phyloP scores from a whole-genome alignment of 2,888 invertebrate genomes.

The Drosophila falleni region DNA sequence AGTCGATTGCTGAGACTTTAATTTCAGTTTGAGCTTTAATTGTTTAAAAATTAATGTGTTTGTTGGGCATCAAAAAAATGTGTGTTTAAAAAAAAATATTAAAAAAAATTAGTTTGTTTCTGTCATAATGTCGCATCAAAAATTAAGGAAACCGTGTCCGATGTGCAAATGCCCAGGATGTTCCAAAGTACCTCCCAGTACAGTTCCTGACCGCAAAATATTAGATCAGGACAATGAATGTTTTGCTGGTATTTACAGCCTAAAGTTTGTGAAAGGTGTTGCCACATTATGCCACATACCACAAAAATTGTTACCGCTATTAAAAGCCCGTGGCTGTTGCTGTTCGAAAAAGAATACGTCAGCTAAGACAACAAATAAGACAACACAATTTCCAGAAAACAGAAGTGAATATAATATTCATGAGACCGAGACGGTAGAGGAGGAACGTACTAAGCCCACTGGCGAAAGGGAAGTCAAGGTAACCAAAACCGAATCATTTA shows the following conservation, averaged over 20 bases:
- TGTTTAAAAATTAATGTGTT: not conserved
- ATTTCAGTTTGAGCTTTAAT: not conserved
- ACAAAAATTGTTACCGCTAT: not conserved
- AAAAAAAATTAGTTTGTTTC: not conserved
- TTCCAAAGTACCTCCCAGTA: not conserved
- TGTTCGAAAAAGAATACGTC: not conserved
- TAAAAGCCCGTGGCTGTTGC: not conserved
- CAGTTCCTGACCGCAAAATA: not conserved
- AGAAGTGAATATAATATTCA: not conserved
- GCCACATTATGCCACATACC: slow-evolving; percentile 2
- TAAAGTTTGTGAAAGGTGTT: not conserved
- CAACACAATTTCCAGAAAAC: not conserved
- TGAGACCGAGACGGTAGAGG: not conserved
- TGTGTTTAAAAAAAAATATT: not conserved
- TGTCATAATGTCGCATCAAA: not conserved
- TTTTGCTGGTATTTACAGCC: not conserved
- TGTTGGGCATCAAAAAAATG: slow-evolving; percentile 4
- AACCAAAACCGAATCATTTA: not conserved
- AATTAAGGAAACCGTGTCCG: not conserved
- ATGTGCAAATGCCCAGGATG: not conserved
- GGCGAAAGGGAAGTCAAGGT: not conserved
- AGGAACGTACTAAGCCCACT: not conserved
- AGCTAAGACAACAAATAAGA: not conserved
- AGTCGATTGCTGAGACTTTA: not conserved
- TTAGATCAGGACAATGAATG: not conserved